These are phyloP conservation scores for Caenorhabditis tropicalis DNA, from an alignment of 1,140 invertebrate species.

Conservation along the genomic window DNA sequence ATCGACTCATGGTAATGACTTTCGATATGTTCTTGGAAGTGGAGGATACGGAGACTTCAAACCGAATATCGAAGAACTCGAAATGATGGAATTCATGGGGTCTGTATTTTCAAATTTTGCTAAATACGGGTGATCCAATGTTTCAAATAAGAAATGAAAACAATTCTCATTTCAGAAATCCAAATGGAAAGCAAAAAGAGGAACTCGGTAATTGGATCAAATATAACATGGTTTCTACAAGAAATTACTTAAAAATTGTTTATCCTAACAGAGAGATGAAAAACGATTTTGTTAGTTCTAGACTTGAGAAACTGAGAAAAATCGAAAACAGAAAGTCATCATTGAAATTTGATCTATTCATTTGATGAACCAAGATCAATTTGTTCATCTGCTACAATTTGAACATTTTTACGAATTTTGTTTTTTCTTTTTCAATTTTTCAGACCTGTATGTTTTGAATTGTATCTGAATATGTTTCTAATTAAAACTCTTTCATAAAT, in stretches of 20 bases:
- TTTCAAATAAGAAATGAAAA: not conserved
- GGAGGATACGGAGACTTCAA: constrained; percentile 54
- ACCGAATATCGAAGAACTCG: constrained; percentile 53
- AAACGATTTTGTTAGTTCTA: constrained; percentile 19
- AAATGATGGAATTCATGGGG: constrained; percentile 57
- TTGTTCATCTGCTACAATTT: not conserved
- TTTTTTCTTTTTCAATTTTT: no score
- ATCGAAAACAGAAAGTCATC: not conserved
- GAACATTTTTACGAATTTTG: no score
- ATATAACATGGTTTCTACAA: not conserved
- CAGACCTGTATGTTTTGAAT: no score
- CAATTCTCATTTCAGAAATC: constrained; percentile 19
- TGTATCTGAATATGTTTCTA: no score
- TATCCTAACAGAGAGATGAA: not conserved
- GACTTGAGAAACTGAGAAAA: not conserved
- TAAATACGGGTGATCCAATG: constrained; percentile 61
- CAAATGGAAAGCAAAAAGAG: no score
- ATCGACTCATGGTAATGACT: constrained; percentile 60
- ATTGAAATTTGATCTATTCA: not conserved
- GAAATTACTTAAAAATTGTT: constrained; percentile 3
- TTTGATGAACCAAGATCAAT: not conserved
- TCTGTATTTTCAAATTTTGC: constrained; percentile 58
- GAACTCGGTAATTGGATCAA: no score
- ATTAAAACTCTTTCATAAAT: no score
- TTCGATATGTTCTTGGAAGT: constrained; percentile 61